A percentile compares a stretch with the other conserved stretches of the same genome.
These are phyloP conservation scores for Drosophila pseudotakahashii DNA, from an alignment of 2,888 invertebrate genomes.

Conservation along the genomic window DNA sequence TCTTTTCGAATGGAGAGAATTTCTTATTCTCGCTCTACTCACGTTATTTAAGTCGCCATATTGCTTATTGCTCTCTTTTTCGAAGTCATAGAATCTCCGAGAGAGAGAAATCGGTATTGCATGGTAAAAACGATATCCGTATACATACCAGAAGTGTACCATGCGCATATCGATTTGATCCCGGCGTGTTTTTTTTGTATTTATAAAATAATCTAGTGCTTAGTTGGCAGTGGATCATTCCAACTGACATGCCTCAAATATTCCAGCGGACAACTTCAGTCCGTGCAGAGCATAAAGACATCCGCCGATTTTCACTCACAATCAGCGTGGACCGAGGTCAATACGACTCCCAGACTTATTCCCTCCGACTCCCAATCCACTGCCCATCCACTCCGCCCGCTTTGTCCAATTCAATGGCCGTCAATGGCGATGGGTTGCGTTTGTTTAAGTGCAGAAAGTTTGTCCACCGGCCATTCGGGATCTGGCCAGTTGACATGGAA, in stretches of 20 bases:
- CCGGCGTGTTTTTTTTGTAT: too few relatives aligned
- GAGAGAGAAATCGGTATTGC: too few relatives aligned
- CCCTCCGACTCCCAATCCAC: slow-evolving; percentile 1
- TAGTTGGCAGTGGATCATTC: background rate
- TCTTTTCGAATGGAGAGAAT: too few relatives aligned
- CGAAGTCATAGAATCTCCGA: too few relatives aligned
- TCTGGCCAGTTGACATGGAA: slow-evolving; percentile 35
- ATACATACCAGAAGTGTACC: too few relatives aligned
- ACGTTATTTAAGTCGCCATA: too few relatives aligned
- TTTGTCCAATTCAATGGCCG: slow-evolving; percentile 46
- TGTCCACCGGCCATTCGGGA: slow-evolving; percentile 30
- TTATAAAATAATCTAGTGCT: too few relatives aligned
- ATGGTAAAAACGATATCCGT: too few relatives aligned
- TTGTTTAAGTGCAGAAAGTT: slow-evolving; percentile 51
- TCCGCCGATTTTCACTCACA: slow-evolving; percentile 45
- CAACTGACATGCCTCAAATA: background rate
- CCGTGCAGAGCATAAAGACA: slow-evolving; percentile 22
- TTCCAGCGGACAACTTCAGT: background rate
- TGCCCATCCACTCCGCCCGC: slow-evolving; percentile 2
- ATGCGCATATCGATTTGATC: too few relatives aligned
- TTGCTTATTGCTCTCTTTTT: too few relatives aligned
- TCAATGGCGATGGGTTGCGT: slow-evolving; percentile 52
- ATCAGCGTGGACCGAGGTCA: slow-evolving; percentile 55
- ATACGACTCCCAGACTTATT: slow-evolving; percentile 8
- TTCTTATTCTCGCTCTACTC: too few relatives aligned